Evolutionary conservation across 2,113 vertebrate genomes (phyloP).

Genomic region (Entelurus aequoreus): DNA sequence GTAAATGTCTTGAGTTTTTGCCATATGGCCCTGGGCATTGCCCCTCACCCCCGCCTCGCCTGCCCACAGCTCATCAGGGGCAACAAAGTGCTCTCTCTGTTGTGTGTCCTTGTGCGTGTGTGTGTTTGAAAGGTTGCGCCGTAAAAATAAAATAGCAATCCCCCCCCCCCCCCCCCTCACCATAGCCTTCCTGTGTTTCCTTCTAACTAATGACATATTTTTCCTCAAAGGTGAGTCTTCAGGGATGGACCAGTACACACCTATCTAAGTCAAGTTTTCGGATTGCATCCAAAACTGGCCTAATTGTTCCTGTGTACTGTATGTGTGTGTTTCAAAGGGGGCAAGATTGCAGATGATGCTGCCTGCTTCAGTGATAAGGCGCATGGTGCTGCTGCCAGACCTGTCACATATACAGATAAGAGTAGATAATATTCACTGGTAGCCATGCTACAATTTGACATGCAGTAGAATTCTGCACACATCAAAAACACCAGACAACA

Average conservation of each 20-base stretch:
- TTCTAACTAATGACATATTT: neutral
- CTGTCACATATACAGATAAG: slow-evolving; percentile 70
- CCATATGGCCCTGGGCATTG: slow-evolving; percentile 65
- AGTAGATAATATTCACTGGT: slow-evolving; percentile 69
- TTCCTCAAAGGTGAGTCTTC: no score
- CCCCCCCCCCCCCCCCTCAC: no score
- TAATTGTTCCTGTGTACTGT: no score
- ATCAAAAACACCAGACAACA: slow-evolving; percentile 3
- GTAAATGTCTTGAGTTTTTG: slow-evolving; percentile 68
- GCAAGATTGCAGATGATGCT: slow-evolving; percentile 26
- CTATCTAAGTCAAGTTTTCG: no score
- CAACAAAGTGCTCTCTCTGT: slow-evolving; percentile 6
- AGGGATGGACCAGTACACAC: no score
- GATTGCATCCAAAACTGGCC: no score
- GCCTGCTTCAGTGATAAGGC: slow-evolving; percentile 60
- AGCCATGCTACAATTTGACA: slow-evolving; percentile 57
- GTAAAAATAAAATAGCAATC: neutral
- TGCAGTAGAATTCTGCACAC: neutral
- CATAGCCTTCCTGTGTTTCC: neutral
- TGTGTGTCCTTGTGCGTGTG: slow-evolving; percentile 20
- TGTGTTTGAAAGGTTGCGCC: slow-evolving; percentile 13
- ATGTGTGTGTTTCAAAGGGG: no score
- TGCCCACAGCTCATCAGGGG: slow-evolving; percentile 49
- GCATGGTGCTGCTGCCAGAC: slow-evolving; percentile 63
- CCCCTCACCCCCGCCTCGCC: slow-evolving; percentile 30